phyloP scores from a whole-genome alignment of 1,140 invertebrate genomes.

The Drosophila sproati region DNA sequence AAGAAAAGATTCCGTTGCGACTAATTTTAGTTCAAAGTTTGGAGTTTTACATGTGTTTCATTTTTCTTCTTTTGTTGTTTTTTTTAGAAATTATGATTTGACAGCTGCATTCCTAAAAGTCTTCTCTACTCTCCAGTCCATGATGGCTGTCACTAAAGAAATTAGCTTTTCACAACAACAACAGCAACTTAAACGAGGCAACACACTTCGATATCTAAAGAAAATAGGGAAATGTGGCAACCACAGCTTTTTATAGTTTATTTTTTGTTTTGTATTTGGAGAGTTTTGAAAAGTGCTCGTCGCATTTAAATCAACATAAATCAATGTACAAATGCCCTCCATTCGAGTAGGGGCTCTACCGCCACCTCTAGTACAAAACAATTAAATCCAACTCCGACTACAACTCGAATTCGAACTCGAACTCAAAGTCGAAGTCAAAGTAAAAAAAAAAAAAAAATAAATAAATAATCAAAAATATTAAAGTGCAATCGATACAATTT shows the following conservation, averaged over 20 bases:
- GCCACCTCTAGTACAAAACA: no score
- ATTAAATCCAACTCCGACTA: no score
- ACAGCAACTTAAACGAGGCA: conserved; percentile 1
- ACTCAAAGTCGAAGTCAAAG: background rate
- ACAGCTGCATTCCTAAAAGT: conserved; percentile 13
- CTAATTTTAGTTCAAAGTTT: conserved; percentile 64
- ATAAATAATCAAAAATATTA: conserved; percentile 28
- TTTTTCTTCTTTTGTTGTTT: background rate
- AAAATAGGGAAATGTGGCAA: conserved; percentile 10
- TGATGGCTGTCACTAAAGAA: background rate
- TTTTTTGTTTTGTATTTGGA: no score
- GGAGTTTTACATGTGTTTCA: conserved; percentile 7
- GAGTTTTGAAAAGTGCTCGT: background rate
- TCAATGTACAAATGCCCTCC: conserved; percentile 25
- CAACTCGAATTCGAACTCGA: background rate
- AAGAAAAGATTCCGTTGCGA: conserved; percentile 18
- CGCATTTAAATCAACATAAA: conserved; percentile 44
- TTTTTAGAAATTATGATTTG: conserved; percentile 47
- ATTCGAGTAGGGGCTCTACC: no score
- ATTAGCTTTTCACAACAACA: background rate
- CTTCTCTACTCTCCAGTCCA: background rate
- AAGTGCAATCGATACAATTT: conserved; percentile 69
- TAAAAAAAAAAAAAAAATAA: background rate
- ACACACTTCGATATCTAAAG: background rate
- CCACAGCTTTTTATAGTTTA: background rate